Conservation (phyloP, 2,888 invertebrate species). For the Oscheius sp. region DNA sequence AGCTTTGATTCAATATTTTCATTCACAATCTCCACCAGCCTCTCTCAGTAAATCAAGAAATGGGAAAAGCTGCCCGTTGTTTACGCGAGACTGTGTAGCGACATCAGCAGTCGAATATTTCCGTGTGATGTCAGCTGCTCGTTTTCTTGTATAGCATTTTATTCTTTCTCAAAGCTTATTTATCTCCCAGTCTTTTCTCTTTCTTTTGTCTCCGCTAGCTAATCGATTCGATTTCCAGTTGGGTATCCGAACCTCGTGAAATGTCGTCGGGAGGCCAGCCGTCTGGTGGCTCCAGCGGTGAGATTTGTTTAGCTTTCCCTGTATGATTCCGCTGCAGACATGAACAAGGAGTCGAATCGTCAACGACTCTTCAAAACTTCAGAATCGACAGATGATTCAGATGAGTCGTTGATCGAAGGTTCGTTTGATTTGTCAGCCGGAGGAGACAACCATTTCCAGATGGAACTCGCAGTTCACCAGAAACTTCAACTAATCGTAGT, state of each 20-base stretch:
- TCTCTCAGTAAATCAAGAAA: too few relatives aligned
- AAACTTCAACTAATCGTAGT: constrained; percentile 4
- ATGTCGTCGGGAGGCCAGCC: not conserved
- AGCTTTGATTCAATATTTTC: too few relatives aligned
- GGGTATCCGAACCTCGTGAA: not conserved
- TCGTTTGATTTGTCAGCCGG: not conserved
- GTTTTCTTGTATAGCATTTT: not conserved
- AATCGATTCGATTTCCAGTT: not conserved
- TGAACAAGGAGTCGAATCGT: not conserved
- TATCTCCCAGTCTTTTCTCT: not conserved
- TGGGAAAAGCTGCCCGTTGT: not conserved
- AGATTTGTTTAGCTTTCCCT: not conserved
- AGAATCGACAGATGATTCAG: constrained; percentile 22
- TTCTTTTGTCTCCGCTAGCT: not conserved
- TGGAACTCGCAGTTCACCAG: constrained; percentile 7
- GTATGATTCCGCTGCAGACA: not conserved
- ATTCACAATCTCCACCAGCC: too few relatives aligned
- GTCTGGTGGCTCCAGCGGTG: not conserved
- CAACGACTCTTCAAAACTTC: constrained; percentile 20
- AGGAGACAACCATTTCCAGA: constrained; percentile 1
- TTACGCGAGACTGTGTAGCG: not conserved
- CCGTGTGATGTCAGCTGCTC: constrained; percentile 16
- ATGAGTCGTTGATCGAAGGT: not conserved
- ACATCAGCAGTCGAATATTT: not conserved
- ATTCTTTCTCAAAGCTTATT: not conserved